phyloP scores from a whole-genome alignment of 2,888 invertebrate species.

The Syrista parreyssii region DNA sequence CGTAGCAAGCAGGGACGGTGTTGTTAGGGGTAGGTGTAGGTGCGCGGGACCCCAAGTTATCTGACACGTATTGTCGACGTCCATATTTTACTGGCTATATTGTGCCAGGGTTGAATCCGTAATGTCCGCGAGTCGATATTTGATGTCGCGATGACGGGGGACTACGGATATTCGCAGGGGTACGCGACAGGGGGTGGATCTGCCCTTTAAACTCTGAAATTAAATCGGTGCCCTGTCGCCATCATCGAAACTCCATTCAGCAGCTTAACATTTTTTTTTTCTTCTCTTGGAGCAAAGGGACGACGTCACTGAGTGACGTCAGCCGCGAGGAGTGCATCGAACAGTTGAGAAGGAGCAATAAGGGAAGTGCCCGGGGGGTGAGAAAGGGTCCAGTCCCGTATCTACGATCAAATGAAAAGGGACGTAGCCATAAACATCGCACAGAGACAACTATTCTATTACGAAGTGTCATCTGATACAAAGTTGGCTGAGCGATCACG shows the following conservation, averaged over 20 bases:
- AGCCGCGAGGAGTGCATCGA: neutral
- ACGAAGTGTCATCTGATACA: constrained; percentile 63
- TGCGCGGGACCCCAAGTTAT: constrained; percentile 24
- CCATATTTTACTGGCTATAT: constrained; percentile 46
- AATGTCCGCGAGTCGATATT: constrained; percentile 22
- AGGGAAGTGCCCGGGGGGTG: constrained; percentile 20
- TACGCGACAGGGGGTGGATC: neutral
- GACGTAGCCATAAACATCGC: constrained; percentile 47
- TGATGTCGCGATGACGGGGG: constrained; percentile 9
- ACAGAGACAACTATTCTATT: constrained; percentile 62
- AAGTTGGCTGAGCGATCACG: constrained; percentile 60
- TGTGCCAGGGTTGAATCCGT: constrained; percentile 37
- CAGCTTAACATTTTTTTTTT: no score
- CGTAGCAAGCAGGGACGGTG: neutral
- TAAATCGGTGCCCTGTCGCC: neutral
- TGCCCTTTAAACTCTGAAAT: constrained; percentile 1
- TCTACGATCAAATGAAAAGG: constrained; percentile 29
- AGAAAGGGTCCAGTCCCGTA: constrained; percentile 40
- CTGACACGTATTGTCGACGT: constrained; percentile 44
- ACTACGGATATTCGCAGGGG: neutral
- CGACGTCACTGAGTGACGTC: neutral
- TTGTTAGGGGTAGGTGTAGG: neutral
- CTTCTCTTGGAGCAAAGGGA: no score
- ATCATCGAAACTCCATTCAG: neutral
- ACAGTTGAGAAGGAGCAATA: constrained; percentile 12